phyloP scores from a whole-genome alignment of 2,888 invertebrate genomes.

The Drosophila ustulata region DNA sequence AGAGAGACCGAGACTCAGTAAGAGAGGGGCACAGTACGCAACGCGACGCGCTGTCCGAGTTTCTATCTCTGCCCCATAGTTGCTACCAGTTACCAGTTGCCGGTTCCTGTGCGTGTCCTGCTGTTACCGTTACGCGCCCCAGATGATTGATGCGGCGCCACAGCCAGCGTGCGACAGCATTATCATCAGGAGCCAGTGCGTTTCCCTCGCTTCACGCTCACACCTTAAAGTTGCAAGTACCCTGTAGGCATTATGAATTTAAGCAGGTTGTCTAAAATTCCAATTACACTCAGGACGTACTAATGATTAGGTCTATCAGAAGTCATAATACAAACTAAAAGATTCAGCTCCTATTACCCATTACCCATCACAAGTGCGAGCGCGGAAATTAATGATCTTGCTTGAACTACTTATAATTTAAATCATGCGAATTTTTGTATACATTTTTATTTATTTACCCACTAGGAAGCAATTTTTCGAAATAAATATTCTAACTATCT shows the following conservation, averaged over 20 bases:
- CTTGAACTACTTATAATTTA: no score
- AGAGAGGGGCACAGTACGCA: neutral
- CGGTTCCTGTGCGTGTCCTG: slow-evolving; percentile 48
- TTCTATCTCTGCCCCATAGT: slow-evolving; percentile 40
- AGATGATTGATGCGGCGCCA: slow-evolving; percentile 60
- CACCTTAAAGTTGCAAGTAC: slow-evolving; percentile 22
- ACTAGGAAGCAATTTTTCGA: no score
- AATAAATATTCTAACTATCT: no score
- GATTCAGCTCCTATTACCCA: no score
- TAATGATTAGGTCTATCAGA: neutral
- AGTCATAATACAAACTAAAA: no score
- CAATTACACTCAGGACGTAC: neutral
- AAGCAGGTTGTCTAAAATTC: neutral
- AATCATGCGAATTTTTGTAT: no score
- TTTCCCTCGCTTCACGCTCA: slow-evolving; percentile 8
- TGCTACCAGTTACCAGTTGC: slow-evolving; percentile 28
- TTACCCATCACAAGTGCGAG: no score
- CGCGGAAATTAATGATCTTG: no score
- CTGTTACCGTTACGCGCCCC: slow-evolving; percentile 47
- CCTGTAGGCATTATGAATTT: neutral
- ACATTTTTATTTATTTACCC: no score
- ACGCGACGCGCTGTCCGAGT: slow-evolving; percentile 20
- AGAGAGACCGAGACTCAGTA: neutral
- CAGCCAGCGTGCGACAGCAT: slow-evolving; percentile 46
- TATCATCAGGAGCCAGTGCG: slow-evolving; percentile 47